Base-by-base conservation (phyloP, 2,888 invertebrate species). In the Aphodius granarius region DNA sequence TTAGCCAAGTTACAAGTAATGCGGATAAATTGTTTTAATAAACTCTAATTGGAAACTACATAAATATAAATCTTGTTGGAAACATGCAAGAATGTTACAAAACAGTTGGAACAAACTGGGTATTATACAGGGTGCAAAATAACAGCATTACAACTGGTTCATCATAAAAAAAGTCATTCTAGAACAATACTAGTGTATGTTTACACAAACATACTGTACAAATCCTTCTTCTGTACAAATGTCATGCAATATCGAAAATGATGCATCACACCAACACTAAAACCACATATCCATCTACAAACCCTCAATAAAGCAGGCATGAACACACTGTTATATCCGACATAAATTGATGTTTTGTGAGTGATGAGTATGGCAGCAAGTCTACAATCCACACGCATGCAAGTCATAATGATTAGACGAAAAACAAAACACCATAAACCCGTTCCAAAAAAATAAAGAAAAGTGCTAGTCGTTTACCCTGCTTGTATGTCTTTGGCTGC, bases 401-500 rank as follows among this genome's bases (percentile, higher is more conserved):
- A 66, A 66, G 18, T 5, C n/a, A 66, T 66, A 16, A 13, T 13
- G 15, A 21, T 21, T 21, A 18, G 21, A 66, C 18, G 18, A 5
- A n/a, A 66, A 66, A 66, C 64, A 18, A n/a, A 66, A 66, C 19
- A 66, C 21, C 21, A 19, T n/a, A 18, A 18, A 21, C 6, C 13
- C 43, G 13, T 43, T 3, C 13, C 3, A 43, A 43, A 23, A 43
- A 43, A 43, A 43, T 13, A 43, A 43, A n/a, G n/a, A n/a, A n/a
- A 43, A 43, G 9, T 19, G 20, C 15, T 66, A 15, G 17, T 66
- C 15, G 15, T 66, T 90, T 90, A 90, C 90, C 90, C 87, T 88
- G 86, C 87, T 88, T 89, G 84, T 90, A 89, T 78, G 88, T 87
- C 81, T 87, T 87, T 81, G 90, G 89, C 75, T 84, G 81, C 83